Base-by-base conservation (phyloP, 2,888 invertebrate species). In the Metallyticus violacea region DNA sequence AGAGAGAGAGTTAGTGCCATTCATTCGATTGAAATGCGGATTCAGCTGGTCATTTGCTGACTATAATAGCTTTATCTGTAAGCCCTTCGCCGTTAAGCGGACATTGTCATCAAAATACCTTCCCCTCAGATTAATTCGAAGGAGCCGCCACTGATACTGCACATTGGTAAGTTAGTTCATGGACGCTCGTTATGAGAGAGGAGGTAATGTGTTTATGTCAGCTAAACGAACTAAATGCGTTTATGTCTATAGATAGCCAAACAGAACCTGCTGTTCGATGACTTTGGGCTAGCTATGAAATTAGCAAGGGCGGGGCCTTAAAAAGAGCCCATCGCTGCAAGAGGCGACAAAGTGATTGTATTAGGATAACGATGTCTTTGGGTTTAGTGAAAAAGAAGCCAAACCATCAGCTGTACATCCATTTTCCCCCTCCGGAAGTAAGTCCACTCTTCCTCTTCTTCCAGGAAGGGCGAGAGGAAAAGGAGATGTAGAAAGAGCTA, bases 331-430 rank as follows among this genome's bases (percentile, higher is more conserved):
- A 62, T 62, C 40, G 40, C 40, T 62, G 9, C 40, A 15, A 9
- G 40, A 80, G 79, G 30, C 81, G 81, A 81, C 81, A 25, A 81
- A 81, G 30, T 81, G 81, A 9, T 26, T 81, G 81, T 30, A 30
- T 81, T 81, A 81, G 28, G 81, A 26, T 81, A 81, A 81, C 81
- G 81, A 81, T 25, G 81, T 81, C 40, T 81, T 40, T 28, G 79
- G 6, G 22, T 15, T 62, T 62, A 62, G 40, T 27, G 28, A 29
- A 29, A 80, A 6, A n/a, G 79, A 80, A 80, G 27, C 79, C 28
- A 80, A 27, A 6, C 79, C 79, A 80, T 80, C 28, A 80, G 79
- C 79, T 29, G 28, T 80, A 28, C 79, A 62, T 62, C 40, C 40
- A 62, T 62, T 62, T n/a, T 62, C 40, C 40, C 40, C 40, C 40